These are phyloP conservation scores for Pangasius djambal DNA, from an alignment of 2,797 vertebrate genomes.

Conservation along the genomic window DNA sequence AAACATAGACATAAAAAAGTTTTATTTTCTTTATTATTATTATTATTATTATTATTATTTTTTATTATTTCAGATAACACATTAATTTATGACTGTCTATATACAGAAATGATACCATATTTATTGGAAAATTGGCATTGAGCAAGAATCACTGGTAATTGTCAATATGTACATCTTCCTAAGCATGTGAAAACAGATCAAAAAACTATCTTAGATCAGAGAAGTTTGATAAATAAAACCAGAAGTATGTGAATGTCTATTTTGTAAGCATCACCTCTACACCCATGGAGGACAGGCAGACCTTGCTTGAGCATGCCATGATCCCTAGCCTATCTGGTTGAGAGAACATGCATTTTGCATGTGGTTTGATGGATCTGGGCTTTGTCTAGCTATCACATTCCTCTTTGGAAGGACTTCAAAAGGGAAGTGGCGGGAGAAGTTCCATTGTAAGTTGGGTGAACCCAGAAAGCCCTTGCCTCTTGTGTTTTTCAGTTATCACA, in stretches of 20 bases:
- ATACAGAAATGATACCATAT: background rate
- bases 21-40: background rate
- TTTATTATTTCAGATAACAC: background rate
- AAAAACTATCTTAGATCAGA: background rate
- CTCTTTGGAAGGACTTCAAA: slow-evolving; percentile 58
- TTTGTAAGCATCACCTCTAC: slow-evolving; percentile 43
- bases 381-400: slow-evolving; percentile 53
- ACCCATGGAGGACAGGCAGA: slow-evolving; percentile 38
- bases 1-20: background rate
- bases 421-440: slow-evolving; percentile 53
- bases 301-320: slow-evolving; percentile 40
- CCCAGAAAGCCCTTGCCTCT: slow-evolving; percentile 51
- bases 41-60: background rate
- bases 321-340: slow-evolving; percentile 21
- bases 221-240: slow-evolving; percentile 7
- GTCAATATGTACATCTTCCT: slow-evolving; percentile 15
- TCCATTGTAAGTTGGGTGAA: slow-evolving; percentile 54
- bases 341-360: slow-evolving; percentile 60
- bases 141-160: background rate
- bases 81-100: background rate
- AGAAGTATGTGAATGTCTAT: slow-evolving; percentile 32
- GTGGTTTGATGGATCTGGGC: slow-evolving; percentile 57
- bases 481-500: slow-evolving; percentile 55
- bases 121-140: background rate
- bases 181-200: background rate